Evolutionary conservation across 2,888 invertebrate species (phyloP), one percentile per base, ranked within the genome.

Genomic region (Alentia gelatinosa): DNA sequence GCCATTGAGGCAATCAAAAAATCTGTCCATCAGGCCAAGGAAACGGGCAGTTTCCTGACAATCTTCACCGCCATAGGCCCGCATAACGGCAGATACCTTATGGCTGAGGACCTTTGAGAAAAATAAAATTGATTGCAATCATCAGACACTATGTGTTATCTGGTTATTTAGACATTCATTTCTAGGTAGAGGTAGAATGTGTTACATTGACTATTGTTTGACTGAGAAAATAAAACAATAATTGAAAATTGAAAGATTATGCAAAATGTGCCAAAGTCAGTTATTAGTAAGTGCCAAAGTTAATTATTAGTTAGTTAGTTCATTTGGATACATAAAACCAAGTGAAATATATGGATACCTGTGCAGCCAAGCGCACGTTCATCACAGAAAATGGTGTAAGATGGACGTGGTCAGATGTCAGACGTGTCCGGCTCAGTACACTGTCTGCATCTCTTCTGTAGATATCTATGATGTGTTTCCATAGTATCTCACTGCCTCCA

Each of bases 371-470:
- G 9, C 7, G 9, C 4, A 89, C 91, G 33, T 39, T 74, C 91
- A 91, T 91, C 12, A 37, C 40, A 15, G 91, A 89, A n/a, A 40
- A 89, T 33, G 91, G 47, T 23, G 74, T 91, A 40, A 91, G 50
- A 26, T 47, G 3, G n/a, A 91, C 89, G 37, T 91, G 91, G 33
- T 91, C 91, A 89, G n/a, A 0, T 12, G 89, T 74, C 5, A 91
- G 89, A 30, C 47, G 74, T 5, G 91, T 91, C n/a, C 89, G 0
- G 26, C 37, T 19, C 1, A 91, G 79, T 1, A 74, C 33, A 1
- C 37, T 23, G 0, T 42, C 35, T 91, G 89, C 19, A 47, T n/a
- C 19, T 50, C 0, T n/a, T n/a, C n/a, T n/a, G 89, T 91, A 89
- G n/a, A 91, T n/a, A 4, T 47, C 39, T 1, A 19, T 12, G 1